Evolutionary conservation across 2,888 invertebrate species (phyloP).

Genomic region (Catocala sponsa): DNA sequence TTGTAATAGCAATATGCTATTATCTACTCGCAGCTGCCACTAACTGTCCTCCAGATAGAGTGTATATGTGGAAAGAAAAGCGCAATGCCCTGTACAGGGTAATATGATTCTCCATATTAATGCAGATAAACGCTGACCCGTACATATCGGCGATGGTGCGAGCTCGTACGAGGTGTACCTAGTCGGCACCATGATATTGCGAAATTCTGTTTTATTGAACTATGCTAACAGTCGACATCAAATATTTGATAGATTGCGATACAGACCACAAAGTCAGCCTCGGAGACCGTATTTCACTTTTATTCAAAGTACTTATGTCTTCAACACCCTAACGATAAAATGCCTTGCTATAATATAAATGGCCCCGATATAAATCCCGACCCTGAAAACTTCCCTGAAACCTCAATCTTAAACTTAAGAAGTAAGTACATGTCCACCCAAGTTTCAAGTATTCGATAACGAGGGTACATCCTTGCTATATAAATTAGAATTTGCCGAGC

Average conservation of each 20-base stretch:
- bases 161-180: too few relatives aligned
- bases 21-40: background rate
- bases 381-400: slow-evolving; percentile 3
- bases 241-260: too few relatives aligned
- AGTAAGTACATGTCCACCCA: slow-evolving; percentile 8
- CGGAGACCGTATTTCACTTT: too few relatives aligned
- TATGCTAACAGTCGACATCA: too few relatives aligned
- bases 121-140: background rate
- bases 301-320: too few relatives aligned
- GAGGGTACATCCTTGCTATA: slow-evolving; percentile 30
- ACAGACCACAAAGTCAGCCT: too few relatives aligned
- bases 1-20: slow-evolving; percentile 6
- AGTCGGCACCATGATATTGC: too few relatives aligned
- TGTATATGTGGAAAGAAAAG: background rate
- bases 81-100: too few relatives aligned
- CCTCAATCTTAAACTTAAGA: slow-evolving; percentile 7
- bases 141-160: background rate
- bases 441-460: slow-evolving; percentile 37
- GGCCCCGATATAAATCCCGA: background rate
- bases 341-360: background rate
- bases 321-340: too few relatives aligned
- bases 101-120: too few relatives aligned
- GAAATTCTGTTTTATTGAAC: too few relatives aligned
- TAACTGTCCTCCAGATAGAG: background rate
- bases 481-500: slow-evolving; percentile 42